Evolutionary conservation across 35 echinoderm and acorn worm genomes (phyloP), one percentile per base, ranked within the genome.

Genomic region (Ophioderma brevispina): DNA sequence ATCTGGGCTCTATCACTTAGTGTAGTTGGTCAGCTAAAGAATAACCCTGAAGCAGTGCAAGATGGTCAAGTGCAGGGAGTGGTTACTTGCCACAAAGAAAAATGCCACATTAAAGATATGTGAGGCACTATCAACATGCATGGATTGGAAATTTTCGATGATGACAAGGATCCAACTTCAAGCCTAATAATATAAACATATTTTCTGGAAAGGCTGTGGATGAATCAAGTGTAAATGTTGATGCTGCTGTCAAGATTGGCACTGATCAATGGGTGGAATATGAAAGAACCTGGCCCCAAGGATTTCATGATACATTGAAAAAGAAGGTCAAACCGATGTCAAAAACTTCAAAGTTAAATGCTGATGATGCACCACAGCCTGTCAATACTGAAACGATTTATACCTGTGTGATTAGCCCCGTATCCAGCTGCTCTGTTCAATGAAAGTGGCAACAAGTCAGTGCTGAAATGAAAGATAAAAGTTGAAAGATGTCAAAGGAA

Each of bases 231-330:
- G 86, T 94, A 11, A 94, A 94, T 63, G 86, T 76, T 35, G 55
- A 93, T 55, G 40, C 81, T 77, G 86, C 86, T 36, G 75, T 89
- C 14, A 55, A n/a, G 40, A 89, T 94, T 0, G 87, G 81, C 33
- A 76, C 43, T 31, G 39, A 56, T 35, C 80, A 84, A 78, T 75
- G 88, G 78, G 33, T 1, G 40, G 52, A 84, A 37, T 89, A 90
- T 76, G 79, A 82, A 64, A n/a, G 21, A 81, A 81, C 31, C 14
- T 81, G 79, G 79, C 79, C 79, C 31, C 32, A 81, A 37, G 79
- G 79, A 36, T 32, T 84, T 33, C 81, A 84, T 4, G 40, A 84
- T 1, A 19, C 81, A 52, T 49, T 84, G 31, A 84, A 84, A 43
- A 55, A 55, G 31, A 84, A 41, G 40, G 40, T 84, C 28, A 84